A percentile compares a stretch with the other conserved stretches of the same genome.
Evolutionary conservation across 2,888 invertebrate genomes (phyloP).

Genomic region (Bombylius discolor): DNA sequence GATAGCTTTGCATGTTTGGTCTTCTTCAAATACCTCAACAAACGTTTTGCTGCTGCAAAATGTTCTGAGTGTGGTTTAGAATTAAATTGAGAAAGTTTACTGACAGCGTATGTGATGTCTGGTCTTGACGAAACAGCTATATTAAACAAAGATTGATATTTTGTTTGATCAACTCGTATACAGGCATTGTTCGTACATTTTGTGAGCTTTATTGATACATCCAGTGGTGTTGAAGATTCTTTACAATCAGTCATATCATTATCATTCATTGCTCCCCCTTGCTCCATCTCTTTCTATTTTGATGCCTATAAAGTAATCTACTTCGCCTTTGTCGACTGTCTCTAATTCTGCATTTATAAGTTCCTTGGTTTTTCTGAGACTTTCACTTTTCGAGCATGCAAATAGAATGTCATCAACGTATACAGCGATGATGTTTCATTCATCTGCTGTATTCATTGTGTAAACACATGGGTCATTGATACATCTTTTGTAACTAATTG

Average conservation of each 20-base stretch:
- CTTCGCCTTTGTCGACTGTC: neutral
- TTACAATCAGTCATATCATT: neutral
- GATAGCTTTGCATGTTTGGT: neutral
- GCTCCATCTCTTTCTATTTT: neutral
- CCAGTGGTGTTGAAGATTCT: neutral
- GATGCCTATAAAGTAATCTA: conserved; percentile 1
- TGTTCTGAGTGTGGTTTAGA: neutral
- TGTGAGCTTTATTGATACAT: neutral
- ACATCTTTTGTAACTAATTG: neutral
- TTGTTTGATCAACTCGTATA: neutral
- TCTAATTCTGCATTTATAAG: neutral
- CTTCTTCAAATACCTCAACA: conserved; percentile 2
- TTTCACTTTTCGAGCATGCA: conserved; percentile 1
- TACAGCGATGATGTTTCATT: neutral
- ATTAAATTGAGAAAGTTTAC: conserved; percentile 4
- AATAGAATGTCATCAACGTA: conserved; percentile 1
- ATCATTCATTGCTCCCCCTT: neutral
- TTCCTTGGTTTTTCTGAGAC: neutral
- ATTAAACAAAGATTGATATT: conserved; percentile 1
- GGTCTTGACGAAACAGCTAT: conserved; percentile 2
- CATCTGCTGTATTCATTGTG: neutral
- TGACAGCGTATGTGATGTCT: conserved; percentile 2
- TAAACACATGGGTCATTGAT: neutral
- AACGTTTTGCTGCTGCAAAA: conserved; percentile 1
- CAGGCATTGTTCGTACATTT: neutral